Percentiles rank a stretch among this genome's conserved stretches.
Evolutionary conservation across 2,797 vertebrate genomes (phyloP).

Genomic region (Acanthiza pusilla): DNA sequence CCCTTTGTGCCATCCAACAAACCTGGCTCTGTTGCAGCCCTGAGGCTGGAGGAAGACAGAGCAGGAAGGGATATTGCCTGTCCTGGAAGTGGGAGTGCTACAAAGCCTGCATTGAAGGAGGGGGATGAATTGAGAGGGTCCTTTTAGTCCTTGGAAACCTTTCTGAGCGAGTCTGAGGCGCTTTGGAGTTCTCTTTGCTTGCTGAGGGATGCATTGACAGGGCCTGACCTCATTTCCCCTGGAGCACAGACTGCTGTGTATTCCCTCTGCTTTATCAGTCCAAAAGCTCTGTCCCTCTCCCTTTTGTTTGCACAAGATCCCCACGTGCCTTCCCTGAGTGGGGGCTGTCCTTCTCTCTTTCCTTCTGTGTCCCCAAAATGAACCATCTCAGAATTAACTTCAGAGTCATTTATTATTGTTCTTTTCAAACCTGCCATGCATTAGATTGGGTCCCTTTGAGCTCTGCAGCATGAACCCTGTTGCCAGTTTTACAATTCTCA

Average conservation of each 20-base stretch:
- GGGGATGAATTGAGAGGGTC: not conserved
- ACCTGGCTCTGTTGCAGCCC: not conserved
- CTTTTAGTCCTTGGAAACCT: not conserved
- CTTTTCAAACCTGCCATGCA: not conserved
- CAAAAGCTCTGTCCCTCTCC: not conserved
- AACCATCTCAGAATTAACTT: not conserved
- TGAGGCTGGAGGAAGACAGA: not conserved
- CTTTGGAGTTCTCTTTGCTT: not conserved
- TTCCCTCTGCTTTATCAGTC: not conserved
- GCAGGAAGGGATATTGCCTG: conserved; percentile 24
- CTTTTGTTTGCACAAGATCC: not conserved
- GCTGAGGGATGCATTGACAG: not conserved
- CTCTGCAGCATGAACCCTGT: not conserved
- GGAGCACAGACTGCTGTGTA: not conserved
- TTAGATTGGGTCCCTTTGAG: not conserved
- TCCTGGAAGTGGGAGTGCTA: not conserved
- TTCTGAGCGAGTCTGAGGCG: not conserved
- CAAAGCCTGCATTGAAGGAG: conserved; percentile 31
- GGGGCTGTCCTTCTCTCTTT: not conserved
- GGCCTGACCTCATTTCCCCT: conserved; percentile 31
- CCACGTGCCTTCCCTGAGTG: not conserved
- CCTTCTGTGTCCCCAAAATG: fast-evolving
- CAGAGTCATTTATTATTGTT: not conserved
- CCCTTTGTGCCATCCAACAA: conserved; percentile 35
- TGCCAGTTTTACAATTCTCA: not conserved